These are phyloP conservation scores for Charaxes varanes DNA, from an alignment of 1,140 invertebrate genomes.

Conservation along the genomic window DNA sequence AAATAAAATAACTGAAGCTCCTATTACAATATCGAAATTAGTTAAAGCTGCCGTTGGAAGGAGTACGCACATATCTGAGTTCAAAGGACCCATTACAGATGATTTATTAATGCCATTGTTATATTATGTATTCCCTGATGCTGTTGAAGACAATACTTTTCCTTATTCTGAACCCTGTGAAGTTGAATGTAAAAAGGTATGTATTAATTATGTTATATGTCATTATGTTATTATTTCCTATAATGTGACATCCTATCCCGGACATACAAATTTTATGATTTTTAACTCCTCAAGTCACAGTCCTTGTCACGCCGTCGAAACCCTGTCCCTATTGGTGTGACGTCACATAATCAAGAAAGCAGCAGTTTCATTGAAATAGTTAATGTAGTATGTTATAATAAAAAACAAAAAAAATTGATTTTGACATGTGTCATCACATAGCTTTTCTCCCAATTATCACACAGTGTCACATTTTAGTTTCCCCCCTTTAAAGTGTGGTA, in stretches of 20 bases:
- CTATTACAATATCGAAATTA: conserved; percentile 68
- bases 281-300: too few relatives aligned
- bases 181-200: conserved; percentile 58
- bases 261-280: too few relatives aligned
- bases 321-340: too few relatives aligned
- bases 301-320: too few relatives aligned
- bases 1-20: conserved; percentile 64
- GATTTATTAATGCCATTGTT: conserved; percentile 85
- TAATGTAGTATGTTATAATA: too few relatives aligned
- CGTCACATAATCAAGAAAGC: too few relatives aligned
- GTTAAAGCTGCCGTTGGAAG: conserved; percentile 63
- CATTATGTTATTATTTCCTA: not conserved
- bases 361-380: too few relatives aligned
- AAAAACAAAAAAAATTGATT: too few relatives aligned
- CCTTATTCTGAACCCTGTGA: conserved; percentile 50
- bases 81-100: conserved; percentile 83
- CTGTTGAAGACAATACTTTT: conserved; percentile 76
- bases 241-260: not conserved
- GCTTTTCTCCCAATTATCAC: too few relatives aligned
- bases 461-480: too few relatives aligned
- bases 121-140: conserved; percentile 93
- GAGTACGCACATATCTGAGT: conserved; percentile 40
- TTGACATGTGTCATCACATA: too few relatives aligned
- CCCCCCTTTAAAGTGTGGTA: too few relatives aligned
- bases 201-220: conserved; percentile 1